Evolutionary conservation across 1,140 invertebrate genomes (phyloP).

Genomic region (Hylaeus volcanicus): DNA sequence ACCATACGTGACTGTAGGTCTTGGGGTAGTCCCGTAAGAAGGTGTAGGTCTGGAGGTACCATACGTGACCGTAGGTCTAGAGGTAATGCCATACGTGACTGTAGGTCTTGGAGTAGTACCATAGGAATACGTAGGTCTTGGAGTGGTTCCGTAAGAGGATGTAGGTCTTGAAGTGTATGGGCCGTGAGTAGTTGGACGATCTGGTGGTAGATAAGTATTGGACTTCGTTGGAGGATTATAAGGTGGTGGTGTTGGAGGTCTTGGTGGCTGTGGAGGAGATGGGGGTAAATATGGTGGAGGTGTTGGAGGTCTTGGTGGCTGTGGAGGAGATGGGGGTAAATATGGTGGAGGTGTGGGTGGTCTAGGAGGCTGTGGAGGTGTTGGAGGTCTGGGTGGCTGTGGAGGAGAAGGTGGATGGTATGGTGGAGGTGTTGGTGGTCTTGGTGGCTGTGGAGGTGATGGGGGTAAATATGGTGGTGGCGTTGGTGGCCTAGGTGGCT

Average conservation of each 20-base stretch:
- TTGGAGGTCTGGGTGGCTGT: conserved; percentile 64
- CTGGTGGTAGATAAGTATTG: conserved; percentile 30
- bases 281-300: no score
- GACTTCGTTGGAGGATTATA: conserved; percentile 28
- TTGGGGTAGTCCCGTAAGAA: conserved; percentile 58
- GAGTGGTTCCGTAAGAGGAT: conserved; percentile 38
- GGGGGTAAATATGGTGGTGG: no score
- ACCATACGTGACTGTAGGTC: conserved; percentile 17
- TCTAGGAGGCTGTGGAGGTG: conserved; percentile 64
- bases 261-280: conserved; percentile 28
- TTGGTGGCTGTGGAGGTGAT: background rate
- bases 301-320: conserved; percentile 26
- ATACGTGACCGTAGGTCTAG: conserved; percentile 56
- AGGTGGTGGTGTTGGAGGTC: conserved; percentile 23
- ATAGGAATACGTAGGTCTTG: no score
- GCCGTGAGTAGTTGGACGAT: background rate
- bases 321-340: no score
- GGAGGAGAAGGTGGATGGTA: conserved; percentile 61
- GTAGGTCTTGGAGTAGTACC: conserved; percentile 63
- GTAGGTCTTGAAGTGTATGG: conserved; percentile 2
- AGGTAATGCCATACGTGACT: conserved; percentile 21
- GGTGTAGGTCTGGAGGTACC: conserved; percentile 58
- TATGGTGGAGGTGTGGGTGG: conserved; percentile 17
- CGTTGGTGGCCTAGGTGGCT: background rate
- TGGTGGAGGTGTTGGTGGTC: conserved; percentile 38